Percentiles rank a stretch among this genome's conserved stretches.
Evolutionary conservation across 1,140 invertebrate species (phyloP).

Genomic region (Euura saliciscinereae): DNA sequence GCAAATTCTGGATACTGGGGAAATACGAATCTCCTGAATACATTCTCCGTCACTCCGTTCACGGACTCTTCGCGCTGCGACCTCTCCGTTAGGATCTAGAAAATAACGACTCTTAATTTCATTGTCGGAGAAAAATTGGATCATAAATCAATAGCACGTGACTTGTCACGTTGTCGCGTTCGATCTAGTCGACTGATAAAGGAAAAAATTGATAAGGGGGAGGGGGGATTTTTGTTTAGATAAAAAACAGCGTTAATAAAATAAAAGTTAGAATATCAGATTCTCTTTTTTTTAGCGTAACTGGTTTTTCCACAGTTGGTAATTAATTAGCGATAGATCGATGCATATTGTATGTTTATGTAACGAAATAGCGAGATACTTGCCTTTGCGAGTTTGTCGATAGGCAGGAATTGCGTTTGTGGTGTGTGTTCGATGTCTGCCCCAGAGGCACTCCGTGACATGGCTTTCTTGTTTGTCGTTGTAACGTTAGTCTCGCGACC

Average conservation of each 20-base stretch:
- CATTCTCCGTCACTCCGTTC: slow-evolving; percentile 67
- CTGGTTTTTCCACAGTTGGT: neutral
- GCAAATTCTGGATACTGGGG: slow-evolving; percentile 77
- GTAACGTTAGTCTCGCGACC: slow-evolving; percentile 27
- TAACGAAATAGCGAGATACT: slow-evolving; percentile 28
- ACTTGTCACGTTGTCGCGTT: no score
- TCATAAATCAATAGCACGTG: no score
- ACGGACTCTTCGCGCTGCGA: slow-evolving; percentile 68
- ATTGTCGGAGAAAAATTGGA: no score
- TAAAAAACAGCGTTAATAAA: no score
- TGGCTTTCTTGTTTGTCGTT: slow-evolving; percentile 49
- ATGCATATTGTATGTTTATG: slow-evolving; percentile 25
- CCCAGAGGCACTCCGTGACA: slow-evolving; percentile 65
- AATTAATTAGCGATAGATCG: slow-evolving; percentile 27
- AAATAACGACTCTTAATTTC: slow-evolving; percentile 29
- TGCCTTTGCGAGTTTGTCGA: slow-evolving; percentile 75
- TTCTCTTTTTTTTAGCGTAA: neutral
- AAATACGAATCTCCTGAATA: slow-evolving; percentile 74
- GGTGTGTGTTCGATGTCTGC: slow-evolving; percentile 65
- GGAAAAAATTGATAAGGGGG: no score
- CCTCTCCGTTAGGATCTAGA: slow-evolving; percentile 68
- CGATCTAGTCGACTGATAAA: no score
- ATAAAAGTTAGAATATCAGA: no score
- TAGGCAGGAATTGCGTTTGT: slow-evolving; percentile 68
- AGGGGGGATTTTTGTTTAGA: no score